A percentile compares a stretch with the other conserved stretches of the same genome.
Evolutionary conservation across 2,113 vertebrate species (phyloP).

Genomic region (Circaetus gallicus): DNA sequence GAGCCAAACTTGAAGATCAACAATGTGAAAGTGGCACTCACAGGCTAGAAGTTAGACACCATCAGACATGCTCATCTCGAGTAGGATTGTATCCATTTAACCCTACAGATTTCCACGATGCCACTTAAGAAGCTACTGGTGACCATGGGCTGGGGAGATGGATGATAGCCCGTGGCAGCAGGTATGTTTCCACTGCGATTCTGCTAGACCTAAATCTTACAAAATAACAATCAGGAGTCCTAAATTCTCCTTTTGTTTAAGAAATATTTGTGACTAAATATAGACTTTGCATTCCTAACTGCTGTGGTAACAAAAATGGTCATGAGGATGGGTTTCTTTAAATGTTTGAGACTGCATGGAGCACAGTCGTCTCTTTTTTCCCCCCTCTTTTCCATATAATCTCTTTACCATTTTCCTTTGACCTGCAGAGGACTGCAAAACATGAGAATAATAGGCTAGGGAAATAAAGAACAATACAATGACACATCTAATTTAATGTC

Average conservation of each 20-base stretch:
- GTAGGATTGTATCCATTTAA: background rate
- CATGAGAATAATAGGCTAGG: background rate
- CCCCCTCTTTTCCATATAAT: background rate
- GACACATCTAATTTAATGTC: background rate
- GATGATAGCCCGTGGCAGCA: background rate
- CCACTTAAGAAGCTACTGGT: background rate
- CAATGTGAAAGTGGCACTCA: background rate
- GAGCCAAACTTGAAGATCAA: background rate
- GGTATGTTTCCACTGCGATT: background rate
- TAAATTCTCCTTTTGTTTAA: background rate
- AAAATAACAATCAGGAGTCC: background rate
- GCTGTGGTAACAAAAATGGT: background rate
- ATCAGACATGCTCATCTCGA: background rate
- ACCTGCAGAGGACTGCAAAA: background rate
- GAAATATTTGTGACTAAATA: background rate
- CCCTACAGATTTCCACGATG: background rate
- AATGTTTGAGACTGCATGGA: background rate
- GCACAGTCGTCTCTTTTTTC: background rate
- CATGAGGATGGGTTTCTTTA: background rate
- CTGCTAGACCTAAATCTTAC: background rate
- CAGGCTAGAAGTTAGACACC: background rate
- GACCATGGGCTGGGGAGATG: fast-evolving
- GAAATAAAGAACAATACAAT: background rate
- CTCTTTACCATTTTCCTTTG: conserved; percentile 16
- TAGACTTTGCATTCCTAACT: background rate